Evolutionary conservation across 2,113 vertebrate species (phyloP).

Genomic region (Mandrillus leucophaeus): DNA sequence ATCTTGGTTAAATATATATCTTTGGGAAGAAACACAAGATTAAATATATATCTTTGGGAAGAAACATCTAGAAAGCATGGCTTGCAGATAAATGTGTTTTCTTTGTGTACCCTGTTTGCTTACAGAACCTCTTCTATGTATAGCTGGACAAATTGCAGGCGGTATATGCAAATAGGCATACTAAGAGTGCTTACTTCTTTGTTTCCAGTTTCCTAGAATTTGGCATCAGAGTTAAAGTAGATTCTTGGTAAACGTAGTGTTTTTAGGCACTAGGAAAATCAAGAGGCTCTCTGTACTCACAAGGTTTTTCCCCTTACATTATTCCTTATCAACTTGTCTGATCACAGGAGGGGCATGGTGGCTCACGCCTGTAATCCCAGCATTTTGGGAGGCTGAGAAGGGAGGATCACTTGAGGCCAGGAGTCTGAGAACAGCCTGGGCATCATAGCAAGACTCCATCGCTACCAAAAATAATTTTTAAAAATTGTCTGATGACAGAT

Average conservation of each 20-base stretch:
- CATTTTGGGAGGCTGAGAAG: too few relatives aligned
- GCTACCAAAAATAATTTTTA: too few relatives aligned
- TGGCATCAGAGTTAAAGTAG: not conserved
- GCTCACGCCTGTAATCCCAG: too few relatives aligned
- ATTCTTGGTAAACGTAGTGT: not conserved
- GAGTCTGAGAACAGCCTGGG: too few relatives aligned
- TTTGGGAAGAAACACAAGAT: conserved; percentile 45
- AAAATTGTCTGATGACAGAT: not conserved
- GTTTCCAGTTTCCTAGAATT: not conserved
- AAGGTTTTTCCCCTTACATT: not conserved
- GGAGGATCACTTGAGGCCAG: too few relatives aligned
- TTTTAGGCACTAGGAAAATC: not conserved
- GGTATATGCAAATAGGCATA: not conserved
- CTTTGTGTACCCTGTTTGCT: not conserved
- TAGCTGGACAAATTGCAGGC: not conserved
- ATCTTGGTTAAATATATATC: rapidly evolving
- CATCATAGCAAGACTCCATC: too few relatives aligned
- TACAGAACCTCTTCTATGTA: not conserved
- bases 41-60: not conserved
- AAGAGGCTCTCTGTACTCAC: not conserved
- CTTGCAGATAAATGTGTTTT: not conserved
- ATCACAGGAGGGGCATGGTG: not conserved
- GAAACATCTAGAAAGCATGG: conserved; percentile 7
- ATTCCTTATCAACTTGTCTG: not conserved
- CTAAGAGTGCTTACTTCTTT: not conserved